Evolutionary conservation across 2,797 vertebrate species (phyloP), one percentile per base, ranked within the genome.

Genomic region (Clamator glandarius): DNA sequence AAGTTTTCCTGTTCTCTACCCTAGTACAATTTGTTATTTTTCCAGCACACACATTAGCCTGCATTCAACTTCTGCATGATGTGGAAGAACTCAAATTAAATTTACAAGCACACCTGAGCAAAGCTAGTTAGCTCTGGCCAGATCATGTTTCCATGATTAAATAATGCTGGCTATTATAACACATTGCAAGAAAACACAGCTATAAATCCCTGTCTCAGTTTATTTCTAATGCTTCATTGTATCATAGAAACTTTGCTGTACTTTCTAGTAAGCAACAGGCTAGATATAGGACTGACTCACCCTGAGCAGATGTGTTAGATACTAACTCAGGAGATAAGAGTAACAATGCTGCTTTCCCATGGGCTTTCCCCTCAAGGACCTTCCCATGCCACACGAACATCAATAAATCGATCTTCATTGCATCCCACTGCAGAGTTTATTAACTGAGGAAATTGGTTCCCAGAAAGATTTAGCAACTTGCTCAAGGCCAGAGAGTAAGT

Each of bases 101-200:
- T 97, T 96, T 96, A 96, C 90, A 96, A 92, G 95, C 89, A 68
- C 93, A 97, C 95, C 93, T 95, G 93, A 96, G 92, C 77, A 94
- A 92, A 96, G 91, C 80, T 94, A 74, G 91, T 95, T 93, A 93
- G 90, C 68, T 92, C 50, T 80, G 90, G 91, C 83, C 80, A 64
- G 92, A 69, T 96, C 95, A 82, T 51, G 64, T 94, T 96, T 92
- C 93, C 58, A 15, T 88, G 91, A 96, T 91, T 93, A 84, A 94
- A 90, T 94, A 93, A 93, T 82, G 58, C 57, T 89, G 70, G 50
- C 74, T 87, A 82, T 95, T 96, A 89, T 87, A 93, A 58, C 58
- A 58, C 46, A 46, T 29, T 80, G 61, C 70, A 82, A 83, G 85
- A 92, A 96, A 93, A 70, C 29, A 36, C 57, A 70, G 87, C 91